Conservation (phyloP, 2,113 vertebrate genomes). For the Seriola dumerili region DNA sequence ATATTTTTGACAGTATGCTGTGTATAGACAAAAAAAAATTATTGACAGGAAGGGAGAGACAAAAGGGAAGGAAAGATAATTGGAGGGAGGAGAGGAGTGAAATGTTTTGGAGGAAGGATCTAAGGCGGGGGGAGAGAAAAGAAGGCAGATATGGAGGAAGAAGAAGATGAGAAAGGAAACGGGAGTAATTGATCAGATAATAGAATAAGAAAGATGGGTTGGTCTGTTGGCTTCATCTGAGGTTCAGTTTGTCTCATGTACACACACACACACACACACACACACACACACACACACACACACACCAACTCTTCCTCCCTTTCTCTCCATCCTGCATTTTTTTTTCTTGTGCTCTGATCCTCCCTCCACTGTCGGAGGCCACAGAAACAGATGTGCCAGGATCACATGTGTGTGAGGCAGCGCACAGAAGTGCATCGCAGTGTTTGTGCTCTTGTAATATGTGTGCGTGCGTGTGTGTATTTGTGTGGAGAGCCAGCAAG, state of each 20-base stretch:
- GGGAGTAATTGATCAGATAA: constrained; percentile 54
- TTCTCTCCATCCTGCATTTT: constrained; percentile 27
- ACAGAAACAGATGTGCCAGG: constrained; percentile 58
- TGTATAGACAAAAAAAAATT: not conserved
- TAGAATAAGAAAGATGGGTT: constrained; percentile 22
- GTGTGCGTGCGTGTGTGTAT: constrained; percentile 18
- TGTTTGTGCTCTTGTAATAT: not conserved
- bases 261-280: constrained; percentile 1
- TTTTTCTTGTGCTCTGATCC: constrained; percentile 8
- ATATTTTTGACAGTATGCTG: not conserved
- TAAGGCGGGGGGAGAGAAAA: not conserved
- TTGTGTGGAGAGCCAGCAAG: constrained; percentile 24
- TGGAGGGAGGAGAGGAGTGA: not conserved
- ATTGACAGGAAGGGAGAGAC: not conserved
- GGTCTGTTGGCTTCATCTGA: constrained; percentile 38
- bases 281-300: constrained; percentile 1
- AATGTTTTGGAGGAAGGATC: not conserved
- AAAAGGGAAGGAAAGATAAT: not conserved
- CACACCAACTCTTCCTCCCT: not conserved
- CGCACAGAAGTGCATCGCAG: constrained; percentile 19
- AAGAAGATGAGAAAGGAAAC: not conserved
- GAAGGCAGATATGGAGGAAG: not conserved
- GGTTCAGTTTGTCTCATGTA: not conserved
- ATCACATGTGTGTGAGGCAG: constrained; percentile 38
- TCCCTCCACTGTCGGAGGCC: constrained; percentile 6